Conservation (phyloP, 2,797 vertebrate genomes). For the Telmatherina bonti region DNA sequence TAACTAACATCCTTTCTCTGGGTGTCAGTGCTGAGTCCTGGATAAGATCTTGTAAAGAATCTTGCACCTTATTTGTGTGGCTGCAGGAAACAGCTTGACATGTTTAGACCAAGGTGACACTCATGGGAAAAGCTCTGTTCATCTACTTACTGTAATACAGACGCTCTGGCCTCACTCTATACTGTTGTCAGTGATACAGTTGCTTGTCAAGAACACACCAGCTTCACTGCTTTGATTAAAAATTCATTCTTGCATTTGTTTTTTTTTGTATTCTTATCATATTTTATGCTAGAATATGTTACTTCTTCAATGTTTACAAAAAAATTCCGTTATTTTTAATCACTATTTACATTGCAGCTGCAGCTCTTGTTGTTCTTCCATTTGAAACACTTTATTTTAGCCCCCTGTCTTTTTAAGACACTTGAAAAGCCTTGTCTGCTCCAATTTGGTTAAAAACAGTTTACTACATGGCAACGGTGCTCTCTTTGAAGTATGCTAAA, state of each 20-base stretch:
- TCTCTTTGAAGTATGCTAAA: not conserved
- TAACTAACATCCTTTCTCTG: slow-evolving; percentile 15
- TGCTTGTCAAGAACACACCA: slow-evolving; percentile 1
- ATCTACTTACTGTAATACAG: slow-evolving; percentile 21
- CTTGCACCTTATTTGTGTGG: slow-evolving; percentile 40
- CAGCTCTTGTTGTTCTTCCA: not conserved
- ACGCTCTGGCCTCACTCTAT: not conserved
- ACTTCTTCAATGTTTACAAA: not conserved
- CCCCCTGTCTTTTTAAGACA: not conserved
- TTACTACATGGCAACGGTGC: not conserved
- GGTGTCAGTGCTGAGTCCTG: slow-evolving; percentile 35
- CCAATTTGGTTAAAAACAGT: not conserved
- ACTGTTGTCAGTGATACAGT: slow-evolving; percentile 1
- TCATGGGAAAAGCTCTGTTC: slow-evolving; percentile 33
- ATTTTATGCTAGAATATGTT: not conserved
- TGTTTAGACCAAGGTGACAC: slow-evolving; percentile 48
- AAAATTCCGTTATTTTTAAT: not conserved
- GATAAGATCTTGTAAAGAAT: slow-evolving; percentile 44
- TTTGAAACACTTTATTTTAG: not conserved
- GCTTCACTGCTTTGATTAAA: slow-evolving; percentile 18
- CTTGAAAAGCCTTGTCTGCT: not conserved
- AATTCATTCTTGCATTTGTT: not conserved
- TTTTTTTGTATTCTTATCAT: not conserved
- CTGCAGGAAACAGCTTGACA: slow-evolving; percentile 45
- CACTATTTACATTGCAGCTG: not conserved